Evolutionary conservation across 1,140 invertebrate genomes (phyloP).

Genomic region (Drosophila nasuta): DNA sequence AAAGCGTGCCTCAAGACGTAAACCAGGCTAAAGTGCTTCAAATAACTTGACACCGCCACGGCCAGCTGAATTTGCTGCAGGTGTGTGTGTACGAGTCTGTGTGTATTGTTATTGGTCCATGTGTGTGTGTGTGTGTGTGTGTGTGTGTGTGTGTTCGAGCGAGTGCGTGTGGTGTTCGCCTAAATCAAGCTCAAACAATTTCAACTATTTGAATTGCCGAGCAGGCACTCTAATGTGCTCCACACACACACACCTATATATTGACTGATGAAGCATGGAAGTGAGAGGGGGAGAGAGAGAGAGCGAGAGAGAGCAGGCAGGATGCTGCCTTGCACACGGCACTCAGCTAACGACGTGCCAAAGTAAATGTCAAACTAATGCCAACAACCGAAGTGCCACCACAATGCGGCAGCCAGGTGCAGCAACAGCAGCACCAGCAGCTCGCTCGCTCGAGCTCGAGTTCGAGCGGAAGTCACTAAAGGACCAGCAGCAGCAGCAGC

Average conservation of each 20-base stretch:
- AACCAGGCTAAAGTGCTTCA: slow-evolving; percentile 67
- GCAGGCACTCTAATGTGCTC: slow-evolving; percentile 66
- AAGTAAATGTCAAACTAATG: slow-evolving; percentile 83
- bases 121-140: slow-evolving; percentile 29
- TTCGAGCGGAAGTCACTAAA: slow-evolving; percentile 38
- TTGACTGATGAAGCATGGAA: slow-evolving; percentile 3
- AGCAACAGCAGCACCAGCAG: neutral
- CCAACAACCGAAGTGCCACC: slow-evolving; percentile 60
- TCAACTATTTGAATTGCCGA: slow-evolving; percentile 79
- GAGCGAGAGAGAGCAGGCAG: neutral
- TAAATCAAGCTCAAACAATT: slow-evolving; percentile 82
- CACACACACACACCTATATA: slow-evolving; percentile 17
- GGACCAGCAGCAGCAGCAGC: slow-evolving; percentile 8
- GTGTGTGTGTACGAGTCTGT: slow-evolving; percentile 2
- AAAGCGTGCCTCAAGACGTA: slow-evolving; percentile 34
- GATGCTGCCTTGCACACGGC: slow-evolving; percentile 31
- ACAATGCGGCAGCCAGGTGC: slow-evolving; percentile 56
- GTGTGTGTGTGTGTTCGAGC: slow-evolving; percentile 32
- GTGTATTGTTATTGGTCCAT: slow-evolving; percentile 1
- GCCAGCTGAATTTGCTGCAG: slow-evolving; percentile 36
- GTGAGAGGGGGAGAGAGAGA: neutral
- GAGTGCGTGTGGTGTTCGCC: slow-evolving; percentile 61
- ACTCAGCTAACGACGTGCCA: slow-evolving; percentile 75
- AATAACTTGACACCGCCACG: slow-evolving; percentile 69
- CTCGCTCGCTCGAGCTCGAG: neutral